Percentiles rank a stretch among this genome's conserved stretches.
phyloP scores from a whole-genome alignment of 1,140 invertebrate genomes.

The Orius insidiosus region DNA sequence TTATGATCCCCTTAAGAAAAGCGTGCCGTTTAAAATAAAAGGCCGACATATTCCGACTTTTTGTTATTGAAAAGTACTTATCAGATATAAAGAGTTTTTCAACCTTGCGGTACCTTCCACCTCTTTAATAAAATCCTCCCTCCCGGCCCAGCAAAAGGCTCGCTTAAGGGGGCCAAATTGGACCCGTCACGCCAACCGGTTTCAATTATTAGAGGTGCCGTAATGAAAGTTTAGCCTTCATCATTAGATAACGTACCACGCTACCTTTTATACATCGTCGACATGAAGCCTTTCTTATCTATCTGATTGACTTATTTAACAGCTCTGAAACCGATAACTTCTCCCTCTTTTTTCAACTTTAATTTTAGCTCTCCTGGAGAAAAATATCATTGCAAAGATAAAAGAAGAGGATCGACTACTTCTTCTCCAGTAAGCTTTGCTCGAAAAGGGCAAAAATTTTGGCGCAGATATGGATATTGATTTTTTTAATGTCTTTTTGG shows the following conservation, averaged over 20 bases:
- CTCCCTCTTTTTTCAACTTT: no score
- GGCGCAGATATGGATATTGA: no score
- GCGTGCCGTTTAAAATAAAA: not conserved
- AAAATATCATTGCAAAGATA: no score
- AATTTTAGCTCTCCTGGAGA: no score
- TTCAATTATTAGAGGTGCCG: slow-evolving; percentile 4
- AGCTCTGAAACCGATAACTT: no score
- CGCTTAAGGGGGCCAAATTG: not conserved
- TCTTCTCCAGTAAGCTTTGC: no score
- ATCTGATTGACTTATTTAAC: no score
- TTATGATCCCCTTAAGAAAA: not conserved
- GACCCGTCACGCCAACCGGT: not conserved
- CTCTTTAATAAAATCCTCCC: slow-evolving; percentile 1
- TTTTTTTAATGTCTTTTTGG: no score
- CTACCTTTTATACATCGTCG: slow-evolving; percentile 2
- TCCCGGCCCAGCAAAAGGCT: not conserved
- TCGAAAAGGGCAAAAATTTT: no score
- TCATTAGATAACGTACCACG: slow-evolving; percentile 2
- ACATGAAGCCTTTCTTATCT: slow-evolving; percentile 2
- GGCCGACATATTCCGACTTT: not conserved
- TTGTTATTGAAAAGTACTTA: no score
- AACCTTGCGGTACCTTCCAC: not conserved
- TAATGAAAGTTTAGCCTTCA: slow-evolving; percentile 6
- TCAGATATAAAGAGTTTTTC: no score
- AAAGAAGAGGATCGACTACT: no score